phyloP scores from a whole-genome alignment of 2,797 vertebrate genomes.

The Muscicapa striata region DNA sequence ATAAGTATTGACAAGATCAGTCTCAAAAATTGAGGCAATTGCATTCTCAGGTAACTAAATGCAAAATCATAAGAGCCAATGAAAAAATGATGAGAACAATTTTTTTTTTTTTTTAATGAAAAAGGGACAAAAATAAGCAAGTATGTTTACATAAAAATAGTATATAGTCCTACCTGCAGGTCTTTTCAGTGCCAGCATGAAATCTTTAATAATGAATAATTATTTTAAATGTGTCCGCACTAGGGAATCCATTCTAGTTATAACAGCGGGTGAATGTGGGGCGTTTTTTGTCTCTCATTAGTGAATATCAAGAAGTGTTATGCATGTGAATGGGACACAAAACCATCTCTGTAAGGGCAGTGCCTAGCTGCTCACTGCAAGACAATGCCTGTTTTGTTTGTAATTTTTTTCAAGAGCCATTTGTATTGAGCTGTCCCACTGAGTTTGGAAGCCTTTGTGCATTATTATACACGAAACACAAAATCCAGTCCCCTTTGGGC shows the following conservation, averaged over 20 bases:
- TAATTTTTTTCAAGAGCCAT: background rate
- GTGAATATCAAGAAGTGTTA: conserved; percentile 41
- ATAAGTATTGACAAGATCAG: background rate
- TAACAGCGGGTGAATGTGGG: background rate
- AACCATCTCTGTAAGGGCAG: conserved; percentile 50
- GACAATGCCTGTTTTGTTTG: conserved; percentile 55
- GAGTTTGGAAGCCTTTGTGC: conserved; percentile 30
- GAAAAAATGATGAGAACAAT: background rate
- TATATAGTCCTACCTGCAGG: background rate
- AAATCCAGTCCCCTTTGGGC: background rate
- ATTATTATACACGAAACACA: background rate
- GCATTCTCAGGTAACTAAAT: background rate
- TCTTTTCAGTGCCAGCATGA: background rate
- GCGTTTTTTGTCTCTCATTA: conserved; percentile 7
- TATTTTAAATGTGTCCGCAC: background rate
- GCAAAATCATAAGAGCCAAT: background rate
- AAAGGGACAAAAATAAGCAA: background rate
- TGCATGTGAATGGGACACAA: conserved; percentile 36
- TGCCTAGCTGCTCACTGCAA: conserved; percentile 2
- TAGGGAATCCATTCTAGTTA: background rate
- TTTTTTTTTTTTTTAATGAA: background rate
- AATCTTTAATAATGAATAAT: conserved; percentile 5
- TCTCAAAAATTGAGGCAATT: background rate
- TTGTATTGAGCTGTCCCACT: conserved; percentile 5
- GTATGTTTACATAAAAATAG: background rate